These are phyloP conservation scores for Grammomys dolichurus DNA, from an alignment of 2,113 vertebrate species.

Conservation along the genomic window DNA sequence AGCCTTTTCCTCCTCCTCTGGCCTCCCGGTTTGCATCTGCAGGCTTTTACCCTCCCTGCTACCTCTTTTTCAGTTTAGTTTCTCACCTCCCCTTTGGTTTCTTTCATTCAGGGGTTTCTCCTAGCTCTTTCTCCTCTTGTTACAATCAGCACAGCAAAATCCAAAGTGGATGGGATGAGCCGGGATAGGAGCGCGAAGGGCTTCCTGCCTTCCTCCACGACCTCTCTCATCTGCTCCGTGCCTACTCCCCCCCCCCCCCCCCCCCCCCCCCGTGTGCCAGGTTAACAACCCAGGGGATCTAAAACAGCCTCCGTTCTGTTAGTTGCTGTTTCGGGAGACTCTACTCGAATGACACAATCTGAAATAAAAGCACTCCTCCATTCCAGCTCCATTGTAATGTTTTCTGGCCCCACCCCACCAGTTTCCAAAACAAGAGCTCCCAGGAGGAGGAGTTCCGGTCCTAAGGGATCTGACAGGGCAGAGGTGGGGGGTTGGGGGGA, in stretches of 20 bases:
- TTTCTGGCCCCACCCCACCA: constrained; percentile 5
- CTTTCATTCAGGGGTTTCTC: not conserved
- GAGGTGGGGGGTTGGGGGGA: not conserved
- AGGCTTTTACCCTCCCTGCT: accelerated
- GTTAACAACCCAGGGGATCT: not conserved
- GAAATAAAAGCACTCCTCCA: not conserved
- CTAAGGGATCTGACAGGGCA: not conserved
- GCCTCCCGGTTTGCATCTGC: not conserved
- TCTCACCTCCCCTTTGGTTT: not conserved
- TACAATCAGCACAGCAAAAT: not conserved
- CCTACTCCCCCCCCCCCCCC: accelerated
- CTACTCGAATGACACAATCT: not conserved
- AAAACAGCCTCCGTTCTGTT: not conserved
- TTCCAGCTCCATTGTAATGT: not conserved
- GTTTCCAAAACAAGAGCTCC: constrained; percentile 20
- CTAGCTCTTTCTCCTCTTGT: not conserved
- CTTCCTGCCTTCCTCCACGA: constrained; percentile 41
- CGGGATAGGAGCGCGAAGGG: not conserved
- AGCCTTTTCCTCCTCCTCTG: constrained; percentile 47
- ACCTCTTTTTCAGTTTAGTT: not conserved
- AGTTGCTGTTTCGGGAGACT: not conserved
- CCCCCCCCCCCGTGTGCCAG: not conserved
- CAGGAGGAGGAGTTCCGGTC: not conserved
- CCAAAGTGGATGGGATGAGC: not conserved
- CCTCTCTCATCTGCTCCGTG: not conserved